Conservation (phyloP, 2,113 vertebrate genomes). For the Sceloporus undulatus region DNA sequence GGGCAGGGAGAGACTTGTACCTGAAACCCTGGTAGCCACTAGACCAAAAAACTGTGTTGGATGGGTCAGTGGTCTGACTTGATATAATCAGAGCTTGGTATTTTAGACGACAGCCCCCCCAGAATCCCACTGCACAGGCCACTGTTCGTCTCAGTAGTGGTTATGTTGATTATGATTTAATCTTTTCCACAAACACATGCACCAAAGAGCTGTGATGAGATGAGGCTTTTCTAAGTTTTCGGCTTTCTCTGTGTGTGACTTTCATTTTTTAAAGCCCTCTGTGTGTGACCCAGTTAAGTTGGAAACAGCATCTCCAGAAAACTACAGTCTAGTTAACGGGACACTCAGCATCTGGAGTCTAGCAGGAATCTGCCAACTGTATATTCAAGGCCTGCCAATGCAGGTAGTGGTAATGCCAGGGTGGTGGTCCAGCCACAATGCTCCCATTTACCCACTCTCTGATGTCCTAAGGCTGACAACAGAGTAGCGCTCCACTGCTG, state of each 20-base stretch:
- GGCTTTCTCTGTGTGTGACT: constrained; percentile 53
- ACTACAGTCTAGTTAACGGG: constrained; percentile 67
- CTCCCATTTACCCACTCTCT: constrained; percentile 64
- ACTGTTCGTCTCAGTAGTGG: not conserved
- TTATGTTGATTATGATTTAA: not conserved
- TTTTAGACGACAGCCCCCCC: not conserved
- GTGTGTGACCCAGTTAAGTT: constrained; percentile 65
- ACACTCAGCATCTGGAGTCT: constrained; percentile 78
- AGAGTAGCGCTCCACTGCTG: constrained; percentile 58
- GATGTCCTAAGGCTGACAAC: constrained; percentile 63
- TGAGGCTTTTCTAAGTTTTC: constrained; percentile 22
- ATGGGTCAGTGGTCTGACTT: not conserved
- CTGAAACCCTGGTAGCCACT: not conserved
- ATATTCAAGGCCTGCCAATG: constrained; percentile 72
- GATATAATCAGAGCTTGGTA: no score
- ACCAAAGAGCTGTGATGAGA: constrained; percentile 3
- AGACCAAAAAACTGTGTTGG: no score
- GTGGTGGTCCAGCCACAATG: constrained; percentile 62
- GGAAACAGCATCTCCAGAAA: constrained; percentile 64
- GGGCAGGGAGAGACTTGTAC: not conserved
- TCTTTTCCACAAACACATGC: not conserved
- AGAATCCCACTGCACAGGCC: not conserved
- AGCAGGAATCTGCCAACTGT: constrained; percentile 70
- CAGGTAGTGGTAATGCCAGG: constrained; percentile 68
- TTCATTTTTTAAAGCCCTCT: constrained; percentile 68